Base-by-base conservation (phyloP, 2,888 invertebrate species). In the Dermolepida albohirtum region DNA sequence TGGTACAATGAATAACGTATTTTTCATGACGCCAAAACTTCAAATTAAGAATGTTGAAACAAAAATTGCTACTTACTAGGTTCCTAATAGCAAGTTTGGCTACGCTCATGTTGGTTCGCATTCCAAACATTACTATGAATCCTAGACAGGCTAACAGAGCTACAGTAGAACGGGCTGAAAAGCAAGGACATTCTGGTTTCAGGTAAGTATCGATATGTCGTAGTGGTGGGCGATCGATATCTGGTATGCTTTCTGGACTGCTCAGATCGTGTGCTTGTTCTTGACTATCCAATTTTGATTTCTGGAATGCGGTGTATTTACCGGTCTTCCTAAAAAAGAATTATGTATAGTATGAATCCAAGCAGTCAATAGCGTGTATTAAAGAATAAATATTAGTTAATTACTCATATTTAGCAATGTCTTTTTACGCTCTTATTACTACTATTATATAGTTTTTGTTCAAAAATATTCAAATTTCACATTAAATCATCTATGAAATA, bases 41-140 rank as follows among this genome's bases (percentile, higher is more conserved):
- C 1, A 22, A 22, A 22, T 22, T 22, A 34, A 34, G 1, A 34
- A 5, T 29, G 29, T 34, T 34, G 10, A 1, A 34, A 34, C 10
- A 34, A 2, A 51, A 40, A 29, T 43, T 22, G n/a, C 11, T 22
- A 54, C 64, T 65, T 54, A 65, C 64, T 44, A 54, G n/a, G 29
- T 87, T 87, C 73, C 90, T 89, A 82, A 92, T 87, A 81, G 93
- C 91, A 67, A 96, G 89, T 83, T 97, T 96, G 52, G 98, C 98
- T 84, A 98, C 96, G 64, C 98, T 96, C 94, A 99, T 95, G 85
- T 98, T 99, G 84, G 97, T 98, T 67, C 99, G 90, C 91, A 99
- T 99, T 14, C 99, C 99, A 80, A 97, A 96, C 84, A 95, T 95
- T 80, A 96, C 96, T 83, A 96, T 90, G 84, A 96, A 96, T 66